Base-by-base conservation (phyloP, 2,888 invertebrate genomes). In the Petrolisthes manimaculis region DNA sequence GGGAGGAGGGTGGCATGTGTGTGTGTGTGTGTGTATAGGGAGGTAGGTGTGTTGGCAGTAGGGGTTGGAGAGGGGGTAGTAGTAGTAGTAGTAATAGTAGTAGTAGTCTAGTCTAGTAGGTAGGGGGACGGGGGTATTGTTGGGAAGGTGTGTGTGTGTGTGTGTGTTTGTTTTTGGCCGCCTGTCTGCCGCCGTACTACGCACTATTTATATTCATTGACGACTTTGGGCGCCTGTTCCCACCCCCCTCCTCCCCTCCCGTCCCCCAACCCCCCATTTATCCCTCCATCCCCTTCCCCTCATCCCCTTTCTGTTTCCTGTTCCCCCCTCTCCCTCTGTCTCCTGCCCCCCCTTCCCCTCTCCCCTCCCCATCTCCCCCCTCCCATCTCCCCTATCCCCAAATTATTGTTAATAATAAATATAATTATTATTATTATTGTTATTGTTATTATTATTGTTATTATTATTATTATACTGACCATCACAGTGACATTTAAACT, bases 141-240 rank as follows among this genome's bases (percentile, higher is more conserved):
- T 9, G 61, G 61, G 61, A 9, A 61, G 61, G 61, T 6, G 61
- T 61, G 14, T 61, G 14, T 6, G 14, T 6, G 61, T 5, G 5
- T 12, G 71, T 12, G 71, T n/a, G n/a, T 12, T 12, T 82, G n/a
- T 12, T 18, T 74, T 69, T 74, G 24, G 53, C 67, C 54, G 24
- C 53, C 75, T 81, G 54, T 75, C 74, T 74, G 54, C 83, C 54
- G 67, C 61, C 53, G 24, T 69, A 83, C 86, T 75, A 82, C 83
- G 21, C 77, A 61, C 82, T 89, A 82, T 82, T 82, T 75, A 82
- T 86, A 89, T 83, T 85, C 85, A 87, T 87, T 87, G 83, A 87
- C 83, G 87, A 87, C 83, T 86, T 77, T 24, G 24, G 85, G 78
- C 84, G 88, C 82, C 89, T 79, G 18, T 54, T 37, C 18, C 61